Conservation (phyloP, 2,797 vertebrate genomes). For the Linurgus olivaceus region DNA sequence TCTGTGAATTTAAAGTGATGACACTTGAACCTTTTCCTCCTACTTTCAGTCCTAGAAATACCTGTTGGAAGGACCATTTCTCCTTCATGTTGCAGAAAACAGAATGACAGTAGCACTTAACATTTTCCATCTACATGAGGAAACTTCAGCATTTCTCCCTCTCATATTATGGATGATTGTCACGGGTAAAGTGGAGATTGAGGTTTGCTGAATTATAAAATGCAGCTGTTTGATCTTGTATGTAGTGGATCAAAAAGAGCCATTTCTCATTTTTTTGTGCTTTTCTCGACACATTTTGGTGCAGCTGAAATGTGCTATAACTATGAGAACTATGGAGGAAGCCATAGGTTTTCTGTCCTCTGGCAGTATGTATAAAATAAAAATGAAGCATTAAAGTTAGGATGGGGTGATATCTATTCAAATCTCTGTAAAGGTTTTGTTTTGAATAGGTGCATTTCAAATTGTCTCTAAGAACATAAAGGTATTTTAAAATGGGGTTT, state of each 20-base stretch:
- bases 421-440: neutral
- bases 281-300: neutral
- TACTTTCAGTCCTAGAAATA: neutral
- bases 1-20: neutral
- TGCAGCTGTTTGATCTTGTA: slow-evolving; percentile 26
- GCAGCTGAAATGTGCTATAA: neutral
- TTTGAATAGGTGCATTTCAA: neutral
- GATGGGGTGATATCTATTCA: neutral
- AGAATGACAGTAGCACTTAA: neutral
- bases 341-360: neutral
- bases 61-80: neutral
- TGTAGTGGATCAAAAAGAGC: neutral
- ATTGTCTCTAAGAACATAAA: neutral
- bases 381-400: neutral
- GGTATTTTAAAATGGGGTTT: neutral
- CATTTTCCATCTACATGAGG: neutral
- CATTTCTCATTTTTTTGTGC: neutral
- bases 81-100: neutral
- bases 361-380: neutral
- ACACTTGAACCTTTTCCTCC: slow-evolving; percentile 18
- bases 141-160: neutral
- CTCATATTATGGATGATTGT: neutral
- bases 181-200: neutral
- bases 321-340: neutral
- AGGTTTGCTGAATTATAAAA: slow-evolving; percentile 50